Evolutionary conservation across 2,113 vertebrate genomes (phyloP).

Genomic region (Etheostoma spectabile): DNA sequence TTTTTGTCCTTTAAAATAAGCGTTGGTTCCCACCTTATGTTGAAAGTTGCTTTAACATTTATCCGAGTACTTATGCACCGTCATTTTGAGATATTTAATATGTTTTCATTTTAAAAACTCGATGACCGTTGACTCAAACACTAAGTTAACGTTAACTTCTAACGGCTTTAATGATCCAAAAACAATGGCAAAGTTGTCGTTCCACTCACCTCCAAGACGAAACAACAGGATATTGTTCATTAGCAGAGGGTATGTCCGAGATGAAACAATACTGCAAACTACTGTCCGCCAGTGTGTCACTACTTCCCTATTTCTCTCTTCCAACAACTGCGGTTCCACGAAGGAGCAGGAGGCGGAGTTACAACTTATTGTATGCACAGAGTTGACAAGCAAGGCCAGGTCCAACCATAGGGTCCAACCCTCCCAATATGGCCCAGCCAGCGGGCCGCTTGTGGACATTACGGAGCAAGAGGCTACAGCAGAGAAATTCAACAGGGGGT

Average conservation of each 20-base stretch:
- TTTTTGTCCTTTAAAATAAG: background rate
- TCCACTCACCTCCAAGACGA: constrained; percentile 65
- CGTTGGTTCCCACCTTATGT: background rate
- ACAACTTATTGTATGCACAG: background rate
- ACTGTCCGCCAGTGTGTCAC: constrained; percentile 17
- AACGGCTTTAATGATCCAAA: background rate
- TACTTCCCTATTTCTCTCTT: constrained; percentile 72
- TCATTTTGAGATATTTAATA: background rate
- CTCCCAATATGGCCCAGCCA: background rate
- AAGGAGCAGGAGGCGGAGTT: constrained; percentile 65
- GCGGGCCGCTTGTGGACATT: background rate
- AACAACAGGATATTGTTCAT: constrained; percentile 28
- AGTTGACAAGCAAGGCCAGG: background rate
- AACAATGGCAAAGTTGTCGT: background rate
- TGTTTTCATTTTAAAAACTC: constrained; percentile 19
- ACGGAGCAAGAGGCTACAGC: background rate
- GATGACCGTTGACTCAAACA: background rate
- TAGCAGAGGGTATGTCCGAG: constrained; percentile 24
- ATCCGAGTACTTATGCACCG: background rate
- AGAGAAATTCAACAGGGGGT: no score
- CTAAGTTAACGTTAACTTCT: constrained; percentile 11
- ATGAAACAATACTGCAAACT: background rate
- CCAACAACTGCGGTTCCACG: constrained; percentile 45
- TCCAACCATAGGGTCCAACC: background rate
- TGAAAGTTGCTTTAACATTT: no score